phyloP scores from a whole-genome alignment of 2,888 invertebrate species.

The Formica aserva region DNA sequence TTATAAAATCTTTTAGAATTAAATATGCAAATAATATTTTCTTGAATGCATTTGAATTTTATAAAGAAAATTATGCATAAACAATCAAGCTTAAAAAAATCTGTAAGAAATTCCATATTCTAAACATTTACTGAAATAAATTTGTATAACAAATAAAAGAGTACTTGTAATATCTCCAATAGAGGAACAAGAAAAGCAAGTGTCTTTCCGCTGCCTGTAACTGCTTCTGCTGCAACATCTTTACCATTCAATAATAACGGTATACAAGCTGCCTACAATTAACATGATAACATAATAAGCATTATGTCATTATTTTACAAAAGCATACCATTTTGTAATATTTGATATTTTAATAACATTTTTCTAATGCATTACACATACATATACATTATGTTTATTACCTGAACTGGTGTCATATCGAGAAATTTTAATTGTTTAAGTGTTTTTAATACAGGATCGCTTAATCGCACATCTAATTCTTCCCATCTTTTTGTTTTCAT shows the following conservation, averaged over 20 bases:
- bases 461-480: slow-evolving; percentile 85
- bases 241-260: slow-evolving; percentile 95
- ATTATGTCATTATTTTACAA: background rate
- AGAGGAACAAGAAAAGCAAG: slow-evolving; percentile 97
- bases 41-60: background rate
- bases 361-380: background rate
- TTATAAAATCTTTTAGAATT: slow-evolving; percentile 26
- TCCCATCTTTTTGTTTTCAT: slow-evolving; percentile 86
- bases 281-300: slow-evolving; percentile 30
- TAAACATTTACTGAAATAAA: background rate
- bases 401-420: slow-evolving; percentile 88
- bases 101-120: background rate
- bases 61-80: background rate
- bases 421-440: slow-evolving; percentile 87
- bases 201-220: slow-evolving; percentile 99
- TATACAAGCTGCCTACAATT: slow-evolving; percentile 92
- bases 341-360: background rate
- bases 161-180: slow-evolving; percentile 91
- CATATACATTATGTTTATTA: slow-evolving; percentile 68
- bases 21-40: slow-evolving; percentile 1
- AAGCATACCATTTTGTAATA: background rate
- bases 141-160: background rate
- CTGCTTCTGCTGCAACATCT: slow-evolving; percentile 99
- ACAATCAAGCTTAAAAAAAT: background rate
- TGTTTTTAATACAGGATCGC: slow-evolving; percentile 85